Base-by-base conservation (phyloP, 1,140 invertebrate species). In the Aphaenogaster ashmeadi region DNA sequence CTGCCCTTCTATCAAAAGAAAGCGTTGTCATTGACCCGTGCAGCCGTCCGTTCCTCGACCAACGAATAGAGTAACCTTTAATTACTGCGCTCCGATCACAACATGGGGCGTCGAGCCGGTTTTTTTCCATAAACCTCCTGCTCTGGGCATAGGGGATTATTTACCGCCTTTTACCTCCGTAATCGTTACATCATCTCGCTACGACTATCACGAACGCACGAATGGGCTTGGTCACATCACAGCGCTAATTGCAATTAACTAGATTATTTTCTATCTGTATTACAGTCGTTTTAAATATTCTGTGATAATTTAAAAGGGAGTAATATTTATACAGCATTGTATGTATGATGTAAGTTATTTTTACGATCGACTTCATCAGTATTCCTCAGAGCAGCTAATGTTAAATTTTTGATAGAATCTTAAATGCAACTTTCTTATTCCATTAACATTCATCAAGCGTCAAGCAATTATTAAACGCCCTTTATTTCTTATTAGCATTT, bases 41-140 rank as follows among this genome's bases (percentile, higher is more conserved):
- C 64, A 71, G 36, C 64, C 66, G 44, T 47, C 3, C 66, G 21
- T 81, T 54, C 21, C 1, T 74, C 54, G 60, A 9, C 21, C 74
- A 33, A 33, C 44, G 66, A 72, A 58, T 83, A 71, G 21, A 15
- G 15, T 44, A 56, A 72, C 69, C 41, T 60, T 83, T 83, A 83
- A 83, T 83, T 83, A 83, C 62, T 41, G 38, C 33, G 62, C n/a
- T 56, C 38, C 21, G 79, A 36, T 74, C 67, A 50, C 41, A 83
- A 83, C 67, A 58, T 58, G 3, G 27, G 15, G 38, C 21, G 2
- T 11, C 41, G 41, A 38, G 33, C 15, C n/a, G 18, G 47, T 21
- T 52, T 67, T 60, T 79, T 67, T 9, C 36, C 11, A 21, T 41
- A 52, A 83, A 41, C 54, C 27, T 13, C n/a, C 36, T 41, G 6